A percentile compares a stretch with the other conserved stretches of the same genome.
These are phyloP conservation scores for Nephotettix cincticeps DNA, from an alignment of 1,140 invertebrate species.

Conservation along the genomic window DNA sequence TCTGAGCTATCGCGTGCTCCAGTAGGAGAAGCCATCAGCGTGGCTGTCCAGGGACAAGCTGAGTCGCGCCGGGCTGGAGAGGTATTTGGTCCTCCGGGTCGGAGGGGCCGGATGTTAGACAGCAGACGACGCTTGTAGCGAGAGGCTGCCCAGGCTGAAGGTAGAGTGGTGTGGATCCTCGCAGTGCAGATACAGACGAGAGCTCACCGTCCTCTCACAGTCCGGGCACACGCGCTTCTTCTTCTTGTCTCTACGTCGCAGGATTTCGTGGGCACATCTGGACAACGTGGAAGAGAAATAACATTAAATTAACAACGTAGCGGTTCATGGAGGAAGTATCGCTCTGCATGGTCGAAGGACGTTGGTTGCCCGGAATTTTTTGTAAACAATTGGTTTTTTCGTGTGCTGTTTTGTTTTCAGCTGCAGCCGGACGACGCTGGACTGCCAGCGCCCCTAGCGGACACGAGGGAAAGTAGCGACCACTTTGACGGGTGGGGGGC, in stretches of 20 bases:
- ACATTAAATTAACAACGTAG: too few species aligned
- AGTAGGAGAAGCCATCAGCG: neutral
- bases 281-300: conserved; percentile 30
- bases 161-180: conserved; percentile 42
- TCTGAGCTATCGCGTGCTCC: neutral
- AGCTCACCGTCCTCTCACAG: conserved; percentile 62
- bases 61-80: neutral
- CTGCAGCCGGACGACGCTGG: too few species aligned
- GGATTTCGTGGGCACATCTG: conserved; percentile 69
- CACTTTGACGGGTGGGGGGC: too few species aligned
- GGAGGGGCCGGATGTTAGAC: conserved; percentile 31
- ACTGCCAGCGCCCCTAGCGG: too few species aligned
- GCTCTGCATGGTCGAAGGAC: too few species aligned
- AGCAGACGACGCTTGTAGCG: conserved; percentile 39
- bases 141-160: conserved; percentile 39
- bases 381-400: too few species aligned
- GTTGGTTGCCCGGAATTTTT: too few species aligned
- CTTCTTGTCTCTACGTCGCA: conserved; percentile 63
- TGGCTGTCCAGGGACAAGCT: neutral
- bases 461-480: too few species aligned
- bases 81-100: neutral
- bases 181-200: conserved; percentile 51
- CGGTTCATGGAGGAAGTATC: too few species aligned
- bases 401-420: too few species aligned
- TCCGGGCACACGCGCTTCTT: conserved; percentile 61